phyloP scores from a whole-genome alignment of 2,113 vertebrate genomes.

The Willisornis vidua region DNA sequence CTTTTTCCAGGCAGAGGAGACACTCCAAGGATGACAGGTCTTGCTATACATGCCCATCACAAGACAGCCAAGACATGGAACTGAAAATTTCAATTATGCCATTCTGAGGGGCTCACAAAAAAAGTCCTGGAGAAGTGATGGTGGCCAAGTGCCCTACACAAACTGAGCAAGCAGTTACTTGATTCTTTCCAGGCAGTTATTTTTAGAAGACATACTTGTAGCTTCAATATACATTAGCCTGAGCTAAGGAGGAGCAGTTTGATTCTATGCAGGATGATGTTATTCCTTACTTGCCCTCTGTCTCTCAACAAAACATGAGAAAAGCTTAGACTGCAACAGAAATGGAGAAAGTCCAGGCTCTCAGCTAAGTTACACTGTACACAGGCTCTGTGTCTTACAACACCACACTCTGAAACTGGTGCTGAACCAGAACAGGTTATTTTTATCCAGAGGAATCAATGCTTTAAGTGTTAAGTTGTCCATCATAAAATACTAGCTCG shows the following conservation, averaged over 20 bases:
- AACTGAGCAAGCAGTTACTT: background rate
- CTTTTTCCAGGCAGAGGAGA: background rate
- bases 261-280: background rate
- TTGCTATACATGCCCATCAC: background rate
- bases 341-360: background rate
- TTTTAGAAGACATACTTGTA: background rate
- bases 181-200: background rate
- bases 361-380: background rate
- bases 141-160: background rate
- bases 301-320: background rate
- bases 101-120: background rate
- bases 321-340: background rate
- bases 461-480: background rate
- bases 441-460: background rate
- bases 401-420: background rate
- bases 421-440: background rate
- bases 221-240: background rate
- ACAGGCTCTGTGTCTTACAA: background rate
- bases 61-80: background rate
- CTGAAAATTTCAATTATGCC: background rate
- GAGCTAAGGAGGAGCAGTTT: background rate
- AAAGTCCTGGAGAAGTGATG: background rate
- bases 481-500: background rate
- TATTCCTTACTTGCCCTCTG: background rate
- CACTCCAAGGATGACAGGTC: background rate